Conservation (phyloP, 37 sponge, comb jelly and placozoan genomes). For the Theonella swinhoei region DNA sequence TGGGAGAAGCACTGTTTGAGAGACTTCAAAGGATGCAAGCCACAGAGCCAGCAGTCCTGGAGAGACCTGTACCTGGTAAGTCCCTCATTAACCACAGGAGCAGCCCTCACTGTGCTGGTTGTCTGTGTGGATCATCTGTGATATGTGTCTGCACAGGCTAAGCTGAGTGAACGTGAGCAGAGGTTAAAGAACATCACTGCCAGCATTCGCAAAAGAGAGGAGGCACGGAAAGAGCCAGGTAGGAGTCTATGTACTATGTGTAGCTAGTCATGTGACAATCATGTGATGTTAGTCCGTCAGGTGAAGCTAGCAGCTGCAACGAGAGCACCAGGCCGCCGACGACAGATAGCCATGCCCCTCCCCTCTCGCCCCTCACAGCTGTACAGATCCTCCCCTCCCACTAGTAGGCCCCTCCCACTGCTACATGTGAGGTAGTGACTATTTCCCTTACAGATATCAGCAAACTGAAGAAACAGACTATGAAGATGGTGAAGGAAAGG, state of each 20-base stretch:
- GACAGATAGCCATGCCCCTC: neutral
- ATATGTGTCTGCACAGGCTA: slow-evolving; percentile 19
- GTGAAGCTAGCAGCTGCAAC: slow-evolving; percentile 22
- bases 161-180: slow-evolving; percentile 45
- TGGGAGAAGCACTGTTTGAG: slow-evolving; percentile 74
- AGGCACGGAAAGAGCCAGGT: slow-evolving; percentile 75
- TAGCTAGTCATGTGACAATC: neutral
- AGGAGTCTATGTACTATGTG: neutral
- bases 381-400: neutral
- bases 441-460: neutral
- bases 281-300: slow-evolving; percentile 23
- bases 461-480: slow-evolving; percentile 58
- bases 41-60: slow-evolving; percentile 43
- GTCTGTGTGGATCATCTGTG: neutral
- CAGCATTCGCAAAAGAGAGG: slow-evolving; percentile 41
- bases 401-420: neutral
- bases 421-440: neutral
- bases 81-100: neutral
- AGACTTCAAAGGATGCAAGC: slow-evolving; percentile 45
- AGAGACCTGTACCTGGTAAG: slow-evolving; percentile 66
- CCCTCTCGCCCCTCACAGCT: neutral
- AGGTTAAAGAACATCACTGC: slow-evolving; percentile 47
- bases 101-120: neutral
- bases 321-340: slow-evolving; percentile 1
- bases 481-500: slow-evolving; percentile 77